Conservation (phyloP, 1,140 invertebrate species). For the Rhagoletis pomonella region DNA sequence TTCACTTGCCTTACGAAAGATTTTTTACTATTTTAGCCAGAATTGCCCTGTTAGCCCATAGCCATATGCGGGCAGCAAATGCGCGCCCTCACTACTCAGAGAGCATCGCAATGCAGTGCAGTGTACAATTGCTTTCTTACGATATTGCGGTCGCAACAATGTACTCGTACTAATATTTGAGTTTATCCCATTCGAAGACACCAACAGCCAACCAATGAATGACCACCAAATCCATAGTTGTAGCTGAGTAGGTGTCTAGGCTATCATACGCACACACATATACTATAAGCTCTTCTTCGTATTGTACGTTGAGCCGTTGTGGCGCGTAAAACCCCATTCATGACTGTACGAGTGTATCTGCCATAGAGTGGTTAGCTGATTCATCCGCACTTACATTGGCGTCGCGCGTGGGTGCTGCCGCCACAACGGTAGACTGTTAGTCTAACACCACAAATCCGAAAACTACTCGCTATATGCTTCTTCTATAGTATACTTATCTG, state of each 20-base stretch:
- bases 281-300: no score
- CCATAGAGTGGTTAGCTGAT: neutral
- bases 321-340: conserved; percentile 47
- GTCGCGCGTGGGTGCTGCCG: conserved; percentile 16
- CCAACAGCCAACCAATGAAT: neutral
- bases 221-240: neutral
- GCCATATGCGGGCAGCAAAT: neutral
- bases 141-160: neutral
- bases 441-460: neutral
- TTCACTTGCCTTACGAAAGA: no score
- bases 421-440: conserved; percentile 5
- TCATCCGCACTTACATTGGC: conserved; percentile 15
- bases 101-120: neutral
- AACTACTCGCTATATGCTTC: neutral
- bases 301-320: neutral
- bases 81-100: neutral
- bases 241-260: neutral
- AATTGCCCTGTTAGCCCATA: neutral
- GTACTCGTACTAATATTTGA: neutral
- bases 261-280: neutral
- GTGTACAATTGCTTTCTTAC: neutral
- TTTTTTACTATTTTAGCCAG: no score
- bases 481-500: neutral
- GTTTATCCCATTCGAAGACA: no score
- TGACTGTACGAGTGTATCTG: neutral